Percentiles rank a stretch among this genome's conserved stretches.
Evolutionary conservation across 2,888 invertebrate species (phyloP).

Genomic region (Dryadula phaetusa): DNA sequence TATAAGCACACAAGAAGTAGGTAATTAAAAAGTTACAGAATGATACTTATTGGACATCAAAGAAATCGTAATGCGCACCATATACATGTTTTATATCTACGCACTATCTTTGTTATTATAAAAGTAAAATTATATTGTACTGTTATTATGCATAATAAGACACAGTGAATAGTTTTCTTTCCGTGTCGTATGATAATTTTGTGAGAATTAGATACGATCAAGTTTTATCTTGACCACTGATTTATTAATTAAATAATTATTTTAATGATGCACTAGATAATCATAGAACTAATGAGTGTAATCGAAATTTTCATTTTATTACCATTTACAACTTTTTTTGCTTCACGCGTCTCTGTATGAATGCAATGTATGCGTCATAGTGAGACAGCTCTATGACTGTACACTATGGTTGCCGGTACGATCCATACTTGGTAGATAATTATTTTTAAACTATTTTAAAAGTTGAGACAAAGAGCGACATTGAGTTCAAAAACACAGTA

Average conservation of each 20-base stretch:
- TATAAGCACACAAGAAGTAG: too few relatives aligned
- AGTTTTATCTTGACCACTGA: neutral
- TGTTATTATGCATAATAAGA: conserved; percentile 41
- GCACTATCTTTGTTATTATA: conserved; percentile 6
- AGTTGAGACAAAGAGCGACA: too few relatives aligned
- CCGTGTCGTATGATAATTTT: conserved; percentile 34
- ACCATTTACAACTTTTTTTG: too few relatives aligned
- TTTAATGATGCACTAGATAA: neutral
- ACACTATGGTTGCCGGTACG: too few relatives aligned
- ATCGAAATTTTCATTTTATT: conserved; percentile 1
- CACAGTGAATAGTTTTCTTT: conserved; percentile 30
- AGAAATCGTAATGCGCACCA: neutral
- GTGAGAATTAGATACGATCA: conserved; percentile 25
- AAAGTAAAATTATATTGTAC: conserved; percentile 29
- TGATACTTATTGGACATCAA: neutral
- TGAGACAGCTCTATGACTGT: too few relatives aligned
- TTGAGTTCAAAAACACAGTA: too few relatives aligned
- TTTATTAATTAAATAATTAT: conserved; percentile 24
- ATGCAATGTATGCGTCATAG: too few relatives aligned
- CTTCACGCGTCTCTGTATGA: too few relatives aligned
- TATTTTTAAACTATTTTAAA: too few relatives aligned
- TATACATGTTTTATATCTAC: neutral
- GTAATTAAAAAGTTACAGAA: neutral
- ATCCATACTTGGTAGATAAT: too few relatives aligned
- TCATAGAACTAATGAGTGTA: conserved; percentile 6